Evolutionary conservation across 53 echinoderm and acorn worm genomes (phyloP).

Genomic region (Temnopleurus reevesii): DNA sequence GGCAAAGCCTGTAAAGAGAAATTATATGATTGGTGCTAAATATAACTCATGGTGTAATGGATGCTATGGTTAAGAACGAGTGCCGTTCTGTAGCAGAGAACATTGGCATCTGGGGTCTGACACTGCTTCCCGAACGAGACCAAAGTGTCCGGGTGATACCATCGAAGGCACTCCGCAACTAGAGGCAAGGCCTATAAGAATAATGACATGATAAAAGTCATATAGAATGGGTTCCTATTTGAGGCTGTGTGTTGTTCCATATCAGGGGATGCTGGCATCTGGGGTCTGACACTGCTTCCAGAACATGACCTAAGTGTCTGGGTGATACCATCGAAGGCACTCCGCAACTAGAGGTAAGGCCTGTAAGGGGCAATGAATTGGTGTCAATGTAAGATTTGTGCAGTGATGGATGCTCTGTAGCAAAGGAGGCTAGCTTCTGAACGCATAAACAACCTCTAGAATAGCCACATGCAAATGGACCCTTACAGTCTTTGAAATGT

Average conservation of each 20-base stretch:
- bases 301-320: conserved; percentile 66
- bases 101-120: conserved; percentile 59
- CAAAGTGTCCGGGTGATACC: conserved; percentile 81
- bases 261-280: conserved; percentile 63
- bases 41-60: conserved; percentile 79
- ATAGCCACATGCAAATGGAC: no score
- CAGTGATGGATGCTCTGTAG: no score
- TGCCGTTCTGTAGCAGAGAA: conserved; percentile 80
- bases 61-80: conserved; percentile 72
- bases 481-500: no score
- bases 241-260: no score
- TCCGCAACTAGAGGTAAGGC: conserved; percentile 87
- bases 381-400: no score
- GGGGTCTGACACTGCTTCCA: conserved; percentile 68
- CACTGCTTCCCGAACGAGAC: conserved; percentile 68
- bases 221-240: no score
- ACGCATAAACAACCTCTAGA: no score
- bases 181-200: conserved; percentile 75
- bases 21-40: no score
- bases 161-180: conserved; percentile 86
- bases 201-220: no score
- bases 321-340: conserved; percentile 87
- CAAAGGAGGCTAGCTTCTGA: no score
- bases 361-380: conserved; percentile 59
- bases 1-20: conserved; percentile 71